Base-by-base conservation (phyloP, 2,888 invertebrate genomes). In the Aspidiotus rigidus region DNA sequence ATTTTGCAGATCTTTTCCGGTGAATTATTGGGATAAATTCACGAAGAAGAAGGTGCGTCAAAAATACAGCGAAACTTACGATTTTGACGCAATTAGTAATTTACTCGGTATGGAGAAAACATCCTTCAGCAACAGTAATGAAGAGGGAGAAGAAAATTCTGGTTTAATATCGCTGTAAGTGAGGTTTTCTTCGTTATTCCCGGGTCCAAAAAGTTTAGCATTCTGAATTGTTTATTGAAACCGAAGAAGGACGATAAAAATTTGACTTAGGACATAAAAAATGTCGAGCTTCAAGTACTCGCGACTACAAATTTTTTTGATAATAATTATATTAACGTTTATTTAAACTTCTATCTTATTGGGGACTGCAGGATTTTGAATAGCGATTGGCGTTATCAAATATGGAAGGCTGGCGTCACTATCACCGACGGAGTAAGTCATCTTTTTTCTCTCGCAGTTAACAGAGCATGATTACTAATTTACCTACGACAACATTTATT, bases 1-100 rank as follows among this genome's bases (percentile, higher is more conserved):
- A 69, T 63, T 79, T 75, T 84, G 77, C 72, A 93, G 91, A 79
- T 94, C 95, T 0, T 99, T 99, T 81, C 99, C 99, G 0, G 94
- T 95, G 9, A 98, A 96, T 80, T 99, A 99, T 78, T 99, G 99
- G 99, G 99, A 99, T 78, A 99, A 99, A 80, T 99, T 99, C 78
- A 95, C 99, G 0, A 99, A 99, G 81, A 98, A 99, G 82, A 98
- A 98, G 80, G 96, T 98, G 0, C 84, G 96, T 5, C 93, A 90
- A 74, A 96, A 96, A 80, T 98, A 93, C 79, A 93, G 95, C 57
- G 97, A 98, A 79, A 95, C 96, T 0, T 97, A 95, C 76, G 97
- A 98, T 79, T 96, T 94, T 76, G 96, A 97, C 77, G 90, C 91
- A 7, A 96, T 97, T 75, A 96, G 92, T 74, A 94, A 89, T 77